A percentile compares a stretch with the other conserved stretches of the same genome.
phyloP scores from a whole-genome alignment of 2,797 vertebrate species.

The Lutjanus campechanus region DNA sequence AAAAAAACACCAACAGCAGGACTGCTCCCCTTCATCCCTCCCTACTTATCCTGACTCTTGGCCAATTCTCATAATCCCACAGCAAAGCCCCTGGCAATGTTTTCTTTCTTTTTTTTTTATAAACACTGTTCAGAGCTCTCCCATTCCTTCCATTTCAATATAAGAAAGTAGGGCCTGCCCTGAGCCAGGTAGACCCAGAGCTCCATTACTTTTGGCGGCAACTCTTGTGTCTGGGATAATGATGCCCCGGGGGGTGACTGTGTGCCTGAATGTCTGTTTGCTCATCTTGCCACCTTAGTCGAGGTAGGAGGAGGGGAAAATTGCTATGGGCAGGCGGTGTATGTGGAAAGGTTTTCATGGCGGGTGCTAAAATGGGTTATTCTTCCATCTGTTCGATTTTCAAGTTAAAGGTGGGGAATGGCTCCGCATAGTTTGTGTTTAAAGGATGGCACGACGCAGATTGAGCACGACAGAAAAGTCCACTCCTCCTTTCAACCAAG shows the following conservation, averaged over 20 bases:
- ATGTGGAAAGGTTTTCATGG: conserved; percentile 72
- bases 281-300: conserved; percentile 71
- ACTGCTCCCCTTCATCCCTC: conserved; percentile 57
- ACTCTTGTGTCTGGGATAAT: conserved; percentile 77
- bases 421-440: conserved; percentile 41
- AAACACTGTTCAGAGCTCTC: conserved; percentile 68
- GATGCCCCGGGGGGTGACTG: conserved; percentile 73
- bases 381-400: conserved; percentile 74
- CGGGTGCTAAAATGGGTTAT: conserved; percentile 69
- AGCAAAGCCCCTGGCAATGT: conserved; percentile 70
- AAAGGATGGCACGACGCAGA: conserved; percentile 53
- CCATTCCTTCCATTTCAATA: conserved; percentile 72
- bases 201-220: conserved; percentile 75
- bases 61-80: conserved; percentile 77
- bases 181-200: conserved; percentile 74
- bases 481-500: conserved; percentile 58
- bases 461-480: conserved; percentile 64
- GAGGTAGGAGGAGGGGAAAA: conserved; percentile 56
- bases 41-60: conserved; percentile 62
- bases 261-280: conserved; percentile 75
- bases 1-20: conserved; percentile 43
- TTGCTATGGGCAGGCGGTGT: conserved; percentile 68
- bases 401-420: conserved; percentile 54
- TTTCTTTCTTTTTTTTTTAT: conserved; percentile 31
- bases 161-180: conserved; percentile 62